Base-by-base conservation (phyloP, 1,140 invertebrate genomes). In the Anagrus nilaparvatae region DNA sequence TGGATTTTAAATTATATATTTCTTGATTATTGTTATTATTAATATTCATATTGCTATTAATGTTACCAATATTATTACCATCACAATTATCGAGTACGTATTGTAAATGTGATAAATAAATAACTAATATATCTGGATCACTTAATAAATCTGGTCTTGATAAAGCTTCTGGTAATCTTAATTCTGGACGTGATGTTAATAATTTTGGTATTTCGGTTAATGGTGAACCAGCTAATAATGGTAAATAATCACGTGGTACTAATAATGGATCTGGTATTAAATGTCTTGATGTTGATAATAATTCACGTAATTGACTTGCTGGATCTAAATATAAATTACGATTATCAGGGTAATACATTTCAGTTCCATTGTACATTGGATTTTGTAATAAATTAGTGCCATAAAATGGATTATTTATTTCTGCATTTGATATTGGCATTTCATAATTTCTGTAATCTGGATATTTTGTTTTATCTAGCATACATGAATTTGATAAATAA, bases 191-290 rank as follows among this genome's bases (percentile, higher is more conserved):
- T 24, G 75, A 72, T 31, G 77, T 70, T 5, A 87, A 54, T 24
- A 88, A 63, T 40, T 78, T 71, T 0, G 84, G 82, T 40, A 88
- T 87, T 69, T 87, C 84, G 28, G 67, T 75, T 0, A 74, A 80
- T 2, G 85, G 85, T 2, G 77, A 73, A 1, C 76, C 74, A n/a
- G 86, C 62, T 12, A 88, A 74, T 7, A 73, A 69, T 13, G 79
- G 76, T 21, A 87, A 59, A 49, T 77, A 74, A 53, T 84, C 76
- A 55, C 83, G 79, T 17, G 85, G 85, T 30, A 88, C 78, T 36
- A 87, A 57, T 39, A 88, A 65, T 9, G 84, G 84, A 72, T 88
- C 84, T 9, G 84, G 84, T 52, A 88, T 75, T 49, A 78, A 73
- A 51, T 82, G 74, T 28, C 76, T 76, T 2, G 76, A 70, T 47